Evolutionary conservation across 2,888 invertebrate genomes (phyloP).

Genomic region (Teleogryllus oceanicus): DNA sequence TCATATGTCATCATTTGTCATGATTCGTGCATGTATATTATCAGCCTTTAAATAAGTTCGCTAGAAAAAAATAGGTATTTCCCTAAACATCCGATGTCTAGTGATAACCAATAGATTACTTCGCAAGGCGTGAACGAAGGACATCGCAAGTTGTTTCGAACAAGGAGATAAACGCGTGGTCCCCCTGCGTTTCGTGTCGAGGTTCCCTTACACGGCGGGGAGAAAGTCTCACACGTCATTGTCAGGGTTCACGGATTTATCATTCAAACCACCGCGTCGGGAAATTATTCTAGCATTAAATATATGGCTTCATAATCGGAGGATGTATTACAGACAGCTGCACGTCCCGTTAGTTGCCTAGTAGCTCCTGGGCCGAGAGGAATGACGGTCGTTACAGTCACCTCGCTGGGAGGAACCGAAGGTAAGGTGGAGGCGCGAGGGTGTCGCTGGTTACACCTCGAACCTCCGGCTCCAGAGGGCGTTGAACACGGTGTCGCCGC

Average conservation of each 20-base stretch:
- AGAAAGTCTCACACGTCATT: constrained; percentile 18
- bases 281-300: constrained; percentile 1
- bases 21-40: no score
- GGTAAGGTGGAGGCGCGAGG: not conserved
- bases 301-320: not conserved
- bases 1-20: no score
- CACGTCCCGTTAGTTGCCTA: not conserved
- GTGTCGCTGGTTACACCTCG: not conserved
- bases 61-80: no score
- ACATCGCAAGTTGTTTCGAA: not conserved
- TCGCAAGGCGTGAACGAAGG: not conserved
- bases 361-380: not conserved
- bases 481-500: not conserved
- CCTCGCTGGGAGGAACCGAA: not conserved
- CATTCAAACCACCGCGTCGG: not conserved
- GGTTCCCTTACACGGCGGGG: not conserved
- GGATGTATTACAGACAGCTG: not conserved
- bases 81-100: no score
- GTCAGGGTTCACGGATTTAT: not conserved
- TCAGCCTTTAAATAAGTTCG: no score
- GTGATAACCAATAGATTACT: not conserved
- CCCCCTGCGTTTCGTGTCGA: not conserved
- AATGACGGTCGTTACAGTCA: not conserved
- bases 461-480: not conserved
- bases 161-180: not conserved